Percentiles rank a stretch among this genome's conserved stretches.
phyloP scores from a whole-genome alignment of 2,113 vertebrate genomes.

The Hemiprocne comata region DNA sequence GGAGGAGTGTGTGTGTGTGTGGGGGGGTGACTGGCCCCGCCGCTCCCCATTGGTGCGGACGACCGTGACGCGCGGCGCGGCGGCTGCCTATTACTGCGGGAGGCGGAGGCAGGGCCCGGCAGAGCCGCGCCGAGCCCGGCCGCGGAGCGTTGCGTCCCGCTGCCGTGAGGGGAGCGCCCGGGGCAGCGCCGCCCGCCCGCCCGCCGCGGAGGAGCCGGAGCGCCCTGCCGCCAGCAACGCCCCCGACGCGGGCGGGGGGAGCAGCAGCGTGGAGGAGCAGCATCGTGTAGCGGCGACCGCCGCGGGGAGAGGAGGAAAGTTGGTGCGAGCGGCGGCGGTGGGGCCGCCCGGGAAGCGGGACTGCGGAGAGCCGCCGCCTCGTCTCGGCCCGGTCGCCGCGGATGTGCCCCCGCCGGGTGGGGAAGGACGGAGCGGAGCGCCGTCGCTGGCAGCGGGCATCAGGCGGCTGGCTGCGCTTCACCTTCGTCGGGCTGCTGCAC shows the following conservation, averaged over 20 bases:
- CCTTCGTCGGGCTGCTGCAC: background rate
- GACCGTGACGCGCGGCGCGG: constrained; percentile 8
- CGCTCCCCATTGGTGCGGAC: constrained; percentile 22
- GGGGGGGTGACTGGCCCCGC: background rate
- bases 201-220: background rate
- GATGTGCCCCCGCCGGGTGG: constrained; percentile 20
- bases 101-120: background rate
- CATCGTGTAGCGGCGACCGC: background rate
- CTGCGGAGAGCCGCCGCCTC: constrained; percentile 1
- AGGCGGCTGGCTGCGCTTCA: constrained; percentile 23
- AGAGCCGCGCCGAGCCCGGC: background rate
- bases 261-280: background rate
- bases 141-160: background rate
- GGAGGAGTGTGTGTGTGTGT: too few relatives aligned
- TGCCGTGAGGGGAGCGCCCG: constrained; percentile 1
- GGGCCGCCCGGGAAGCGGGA: background rate
- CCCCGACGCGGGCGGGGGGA: background rate
- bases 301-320: constrained; percentile 2
- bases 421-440: constrained; percentile 13
- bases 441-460: background rate
- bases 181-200: background rate
- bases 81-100: constrained; percentile 26
- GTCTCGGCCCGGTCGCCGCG: background rate
- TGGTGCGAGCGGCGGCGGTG: background rate
- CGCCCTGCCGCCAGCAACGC: background rate